phyloP scores from a whole-genome alignment of 2,113 vertebrate genomes.

The Agapornis roseicollis region DNA sequence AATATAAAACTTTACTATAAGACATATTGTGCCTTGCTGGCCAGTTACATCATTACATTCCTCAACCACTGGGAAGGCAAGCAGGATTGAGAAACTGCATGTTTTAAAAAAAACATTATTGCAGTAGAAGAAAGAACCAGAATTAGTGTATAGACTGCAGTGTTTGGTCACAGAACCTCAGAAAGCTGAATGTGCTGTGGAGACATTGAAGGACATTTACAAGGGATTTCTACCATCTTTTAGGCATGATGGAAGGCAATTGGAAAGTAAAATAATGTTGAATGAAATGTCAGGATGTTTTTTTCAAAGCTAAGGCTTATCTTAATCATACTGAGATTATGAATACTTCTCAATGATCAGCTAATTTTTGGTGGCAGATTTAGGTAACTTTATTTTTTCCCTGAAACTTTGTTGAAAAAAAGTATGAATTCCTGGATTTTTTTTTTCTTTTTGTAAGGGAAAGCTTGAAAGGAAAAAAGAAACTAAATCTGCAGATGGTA shows the following conservation, averaged over 20 bases:
- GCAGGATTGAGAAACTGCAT: not conserved
- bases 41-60: not conserved
- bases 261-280: not conserved
- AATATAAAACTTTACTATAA: not conserved
- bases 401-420: not conserved
- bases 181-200: not conserved
- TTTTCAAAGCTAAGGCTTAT: not conserved
- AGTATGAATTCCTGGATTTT: not conserved
- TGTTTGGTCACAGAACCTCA: not conserved
- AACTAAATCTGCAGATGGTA: not conserved
- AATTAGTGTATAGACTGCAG: not conserved
- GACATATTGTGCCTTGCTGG: not conserved
- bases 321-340: not conserved
- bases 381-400: not conserved
- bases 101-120: not conserved
- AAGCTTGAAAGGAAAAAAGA: not conserved
- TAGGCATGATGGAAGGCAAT: not conserved
- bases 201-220: not conserved
- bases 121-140: not conserved
- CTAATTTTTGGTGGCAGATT: accelerated
- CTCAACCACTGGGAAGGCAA: not conserved
- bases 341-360: not conserved
- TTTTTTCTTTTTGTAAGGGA: not conserved
- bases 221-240: not conserved
- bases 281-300: not conserved